A percentile compares a stretch with the other conserved stretches of the same genome.
These are phyloP conservation scores for Oconnorella tubifera DNA, from an alignment of 2,888 invertebrate species.

Conservation along the genomic window DNA sequence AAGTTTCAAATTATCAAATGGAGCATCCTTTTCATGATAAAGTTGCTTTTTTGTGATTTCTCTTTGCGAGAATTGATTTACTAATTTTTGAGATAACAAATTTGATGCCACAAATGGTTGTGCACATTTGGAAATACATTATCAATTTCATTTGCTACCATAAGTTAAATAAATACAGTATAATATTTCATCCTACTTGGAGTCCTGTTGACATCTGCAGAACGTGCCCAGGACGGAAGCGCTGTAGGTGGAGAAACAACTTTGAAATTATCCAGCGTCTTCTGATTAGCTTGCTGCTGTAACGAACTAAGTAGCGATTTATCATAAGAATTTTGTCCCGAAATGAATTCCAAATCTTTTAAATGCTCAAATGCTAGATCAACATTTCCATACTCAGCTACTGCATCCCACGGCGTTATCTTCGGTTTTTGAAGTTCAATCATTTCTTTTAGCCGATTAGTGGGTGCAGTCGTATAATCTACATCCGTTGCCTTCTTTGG, in stretches of 20 bases:
- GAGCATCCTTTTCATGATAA: no score
- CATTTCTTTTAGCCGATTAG: constrained; percentile 32
- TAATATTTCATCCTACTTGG: no score
- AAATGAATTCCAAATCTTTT: neutral
- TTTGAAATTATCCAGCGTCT: neutral
- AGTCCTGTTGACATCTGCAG: neutral
- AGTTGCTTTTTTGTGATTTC: no score
- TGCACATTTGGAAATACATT: no score
- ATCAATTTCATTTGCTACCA: no score
- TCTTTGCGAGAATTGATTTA: no score
- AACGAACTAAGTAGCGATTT: neutral
- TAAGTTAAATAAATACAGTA: no score
- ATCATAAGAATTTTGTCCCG: neutral
- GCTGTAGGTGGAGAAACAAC: neutral
- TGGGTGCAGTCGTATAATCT: constrained; percentile 4
- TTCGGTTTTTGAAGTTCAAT: constrained; percentile 25
- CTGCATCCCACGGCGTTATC: constrained; percentile 35
- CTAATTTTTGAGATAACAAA: no score
- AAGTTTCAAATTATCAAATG: no score
- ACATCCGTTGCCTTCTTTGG: neutral
- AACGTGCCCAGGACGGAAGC: neutral
- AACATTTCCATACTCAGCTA: constrained; percentile 52
- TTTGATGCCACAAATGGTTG: no score
- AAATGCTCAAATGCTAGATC: constrained; percentile 66
- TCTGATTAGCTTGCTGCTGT: neutral